Evolutionary conservation across 2,888 invertebrate species (phyloP).

Genomic region (Eupsilia transversa): DNA sequence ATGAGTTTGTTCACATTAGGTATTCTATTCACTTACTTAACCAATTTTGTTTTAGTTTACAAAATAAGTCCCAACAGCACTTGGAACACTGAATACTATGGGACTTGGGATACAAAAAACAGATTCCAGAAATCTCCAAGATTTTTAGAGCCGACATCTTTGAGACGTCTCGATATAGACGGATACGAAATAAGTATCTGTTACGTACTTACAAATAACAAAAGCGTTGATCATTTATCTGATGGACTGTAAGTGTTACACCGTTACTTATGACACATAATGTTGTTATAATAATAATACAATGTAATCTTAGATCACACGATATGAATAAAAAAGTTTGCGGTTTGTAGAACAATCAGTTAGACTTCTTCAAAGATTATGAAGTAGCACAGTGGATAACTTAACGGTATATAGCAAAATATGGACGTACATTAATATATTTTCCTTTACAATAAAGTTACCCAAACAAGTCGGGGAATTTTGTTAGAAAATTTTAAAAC

Average conservation of each 20-base stretch:
- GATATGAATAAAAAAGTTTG: slow-evolving; percentile 14
- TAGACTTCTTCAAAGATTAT: slow-evolving; percentile 1
- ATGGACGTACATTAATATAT: not conserved
- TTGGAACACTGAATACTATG: slow-evolving; percentile 80
- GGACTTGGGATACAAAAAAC: slow-evolving; percentile 75
- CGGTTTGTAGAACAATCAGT: slow-evolving; percentile 11
- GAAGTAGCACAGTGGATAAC: slow-evolving; percentile 11
- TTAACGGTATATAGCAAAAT: slow-evolving; percentile 13
- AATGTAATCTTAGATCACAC: slow-evolving; percentile 11
- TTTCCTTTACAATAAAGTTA: slow-evolving; percentile 8
- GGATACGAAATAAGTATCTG: slow-evolving; percentile 87
- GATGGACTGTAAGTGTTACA: slow-evolving; percentile 89
- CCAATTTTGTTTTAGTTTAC: slow-evolving; percentile 78
- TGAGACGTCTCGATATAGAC: slow-evolving; percentile 86
- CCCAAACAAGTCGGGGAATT: slow-evolving; percentile 13
- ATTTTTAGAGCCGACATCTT: slow-evolving; percentile 73
- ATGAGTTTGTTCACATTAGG: not conserved
- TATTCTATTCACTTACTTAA: not conserved
- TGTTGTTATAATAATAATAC: slow-evolving; percentile 3
- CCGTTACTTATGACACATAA: slow-evolving; percentile 33
- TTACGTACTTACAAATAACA: slow-evolving; percentile 91
- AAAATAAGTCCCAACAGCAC: slow-evolving; percentile 73
- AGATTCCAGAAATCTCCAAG: slow-evolving; percentile 70
- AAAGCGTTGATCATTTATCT: slow-evolving; percentile 90
- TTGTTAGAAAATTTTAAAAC: slow-evolving; percentile 19